A percentile compares a stretch with the other conserved stretches of the same genome.
Conservation (phyloP, 2,888 invertebrate genomes). For the Stenolophus ochropezus region DNA sequence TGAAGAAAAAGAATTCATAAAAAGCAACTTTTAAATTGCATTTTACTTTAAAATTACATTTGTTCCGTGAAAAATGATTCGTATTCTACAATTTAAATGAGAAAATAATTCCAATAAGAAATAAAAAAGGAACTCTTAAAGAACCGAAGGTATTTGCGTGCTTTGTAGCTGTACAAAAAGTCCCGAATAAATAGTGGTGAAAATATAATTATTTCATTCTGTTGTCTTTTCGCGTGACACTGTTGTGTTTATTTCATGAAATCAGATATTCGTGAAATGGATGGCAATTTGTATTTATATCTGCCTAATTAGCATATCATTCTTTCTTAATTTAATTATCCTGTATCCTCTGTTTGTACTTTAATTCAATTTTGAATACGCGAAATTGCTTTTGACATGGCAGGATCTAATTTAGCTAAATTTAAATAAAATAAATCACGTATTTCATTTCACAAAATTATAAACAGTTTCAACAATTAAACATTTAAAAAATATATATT, state of each 20-base stretch:
- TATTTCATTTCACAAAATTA: no score
- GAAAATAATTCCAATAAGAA: conserved; percentile 12
- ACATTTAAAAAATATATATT: no score
- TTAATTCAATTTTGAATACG: no score
- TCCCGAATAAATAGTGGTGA: conserved; percentile 32
- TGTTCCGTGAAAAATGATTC: not conserved
- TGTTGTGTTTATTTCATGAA: conserved; percentile 28
- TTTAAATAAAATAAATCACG: no score
- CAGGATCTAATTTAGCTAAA: no score
- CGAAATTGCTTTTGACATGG: no score
- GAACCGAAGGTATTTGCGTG: conserved; percentile 24
- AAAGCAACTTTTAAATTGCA: not conserved
- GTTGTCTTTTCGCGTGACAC: conserved; percentile 33
- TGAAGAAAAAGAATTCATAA: not conserved
- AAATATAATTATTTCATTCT: conserved; percentile 37
- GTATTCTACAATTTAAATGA: not conserved
- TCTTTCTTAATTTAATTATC: conserved; percentile 33
- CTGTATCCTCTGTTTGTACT: no score
- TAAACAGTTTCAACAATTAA: no score
- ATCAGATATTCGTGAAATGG: conserved; percentile 19
- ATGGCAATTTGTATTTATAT: conserved; percentile 33
- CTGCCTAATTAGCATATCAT: conserved; percentile 31
- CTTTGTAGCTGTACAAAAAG: not conserved
- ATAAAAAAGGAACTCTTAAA: conserved; percentile 1
- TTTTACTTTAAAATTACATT: not conserved